These are phyloP conservation scores for Marcusenius ussheri DNA, from an alignment of 2,113 vertebrate species.

Conservation along the genomic window DNA sequence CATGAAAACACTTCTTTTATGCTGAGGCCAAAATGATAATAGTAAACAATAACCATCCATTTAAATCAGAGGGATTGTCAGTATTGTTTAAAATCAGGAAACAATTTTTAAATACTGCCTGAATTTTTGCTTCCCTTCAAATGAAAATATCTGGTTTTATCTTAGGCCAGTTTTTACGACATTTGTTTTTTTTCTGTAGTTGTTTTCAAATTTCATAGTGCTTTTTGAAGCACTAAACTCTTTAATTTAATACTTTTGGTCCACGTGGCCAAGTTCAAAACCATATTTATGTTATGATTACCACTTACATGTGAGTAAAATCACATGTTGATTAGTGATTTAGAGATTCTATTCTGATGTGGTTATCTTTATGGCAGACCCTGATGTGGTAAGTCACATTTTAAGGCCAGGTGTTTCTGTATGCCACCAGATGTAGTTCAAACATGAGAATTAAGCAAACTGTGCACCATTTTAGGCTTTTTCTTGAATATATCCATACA, in stretches of 20 bases:
- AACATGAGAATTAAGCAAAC: neutral
- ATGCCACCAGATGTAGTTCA: neutral
- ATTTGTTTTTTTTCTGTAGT: neutral
- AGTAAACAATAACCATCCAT: neutral
- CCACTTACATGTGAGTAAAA: neutral
- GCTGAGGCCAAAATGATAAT: neutral
- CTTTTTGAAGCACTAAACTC: neutral
- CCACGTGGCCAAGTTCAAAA: neutral
- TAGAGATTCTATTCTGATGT: neutral
- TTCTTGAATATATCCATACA: neutral
- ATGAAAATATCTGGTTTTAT: neutral
- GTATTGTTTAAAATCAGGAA: neutral
- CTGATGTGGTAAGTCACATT: neutral
- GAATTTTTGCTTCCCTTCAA: neutral
- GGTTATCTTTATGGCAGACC: neutral
- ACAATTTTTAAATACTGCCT: neutral
- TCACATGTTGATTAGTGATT: neutral
- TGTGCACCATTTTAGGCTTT: neutral
- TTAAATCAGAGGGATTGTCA: neutral
- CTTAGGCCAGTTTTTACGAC: neutral
- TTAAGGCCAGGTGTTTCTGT: neutral
- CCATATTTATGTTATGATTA: neutral
- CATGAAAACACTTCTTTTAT: neutral
- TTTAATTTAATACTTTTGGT: neutral
- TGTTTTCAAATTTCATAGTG: neutral